Evolutionary conservation across 2,797 vertebrate genomes (phyloP).

Genomic region (Forpus xanthops): DNA sequence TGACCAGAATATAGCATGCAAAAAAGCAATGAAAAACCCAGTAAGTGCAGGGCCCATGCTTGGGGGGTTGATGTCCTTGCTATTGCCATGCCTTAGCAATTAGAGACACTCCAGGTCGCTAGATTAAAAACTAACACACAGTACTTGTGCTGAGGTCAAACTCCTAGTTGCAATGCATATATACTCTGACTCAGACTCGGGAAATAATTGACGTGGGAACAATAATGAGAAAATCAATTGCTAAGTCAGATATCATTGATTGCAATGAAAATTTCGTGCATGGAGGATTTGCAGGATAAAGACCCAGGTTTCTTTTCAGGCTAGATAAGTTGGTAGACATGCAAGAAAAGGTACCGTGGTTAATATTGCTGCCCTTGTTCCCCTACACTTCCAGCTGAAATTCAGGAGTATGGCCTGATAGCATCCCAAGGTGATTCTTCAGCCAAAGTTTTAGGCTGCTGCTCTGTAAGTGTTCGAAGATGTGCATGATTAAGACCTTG

Average conservation of each 20-base stretch:
- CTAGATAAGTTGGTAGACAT: background rate
- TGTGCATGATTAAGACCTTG: background rate
- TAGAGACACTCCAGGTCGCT: background rate
- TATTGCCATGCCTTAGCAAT: background rate
- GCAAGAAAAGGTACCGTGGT: background rate
- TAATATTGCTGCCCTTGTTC: background rate
- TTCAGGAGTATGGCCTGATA: background rate
- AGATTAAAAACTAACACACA: background rate
- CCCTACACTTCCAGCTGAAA: background rate
- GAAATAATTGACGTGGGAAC: constrained; percentile 53
- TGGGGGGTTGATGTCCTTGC: background rate
- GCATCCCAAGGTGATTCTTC: background rate
- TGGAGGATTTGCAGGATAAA: constrained; percentile 48
- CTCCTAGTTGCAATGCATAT: constrained; percentile 23
- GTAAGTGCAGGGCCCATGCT: accelerated
- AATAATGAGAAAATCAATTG: constrained; percentile 69
- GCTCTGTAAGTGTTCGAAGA: background rate
- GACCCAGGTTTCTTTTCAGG: constrained; percentile 26
- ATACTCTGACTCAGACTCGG: background rate
- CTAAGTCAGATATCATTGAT: constrained; percentile 56
- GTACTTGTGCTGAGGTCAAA: background rate
- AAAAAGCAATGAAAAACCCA: background rate
- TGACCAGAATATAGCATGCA: background rate
- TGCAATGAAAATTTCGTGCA: constrained; percentile 31
- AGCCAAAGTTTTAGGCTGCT: background rate